These are phyloP conservation scores for Orthosia incerta DNA, from an alignment of 2,888 invertebrate genomes.

Conservation along the genomic window DNA sequence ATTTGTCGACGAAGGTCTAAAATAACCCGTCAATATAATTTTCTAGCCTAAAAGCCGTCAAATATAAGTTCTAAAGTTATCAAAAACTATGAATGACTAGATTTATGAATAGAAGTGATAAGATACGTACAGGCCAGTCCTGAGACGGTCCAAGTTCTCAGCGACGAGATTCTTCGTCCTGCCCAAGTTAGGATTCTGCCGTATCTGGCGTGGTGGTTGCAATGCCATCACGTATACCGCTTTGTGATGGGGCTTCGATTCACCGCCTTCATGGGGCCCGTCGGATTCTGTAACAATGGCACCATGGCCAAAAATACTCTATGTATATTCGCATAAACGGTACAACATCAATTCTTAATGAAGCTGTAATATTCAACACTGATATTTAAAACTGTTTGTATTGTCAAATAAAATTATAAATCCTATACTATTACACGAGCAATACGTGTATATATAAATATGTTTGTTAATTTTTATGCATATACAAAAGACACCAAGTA, in stretches of 20 bases:
- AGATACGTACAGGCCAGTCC: constrained; percentile 80
- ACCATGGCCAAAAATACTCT: not conserved
- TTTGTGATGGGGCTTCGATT: constrained; percentile 32
- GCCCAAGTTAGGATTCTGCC: constrained; percentile 85
- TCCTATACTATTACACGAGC: too few relatives aligned
- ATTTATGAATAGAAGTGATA: not conserved
- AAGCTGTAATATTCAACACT: not conserved
- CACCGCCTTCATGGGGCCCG: constrained; percentile 67
- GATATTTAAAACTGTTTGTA: too few relatives aligned
- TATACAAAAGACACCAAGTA: too few relatives aligned
- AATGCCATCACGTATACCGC: constrained; percentile 44
- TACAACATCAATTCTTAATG: not conserved
- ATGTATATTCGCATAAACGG: not conserved
- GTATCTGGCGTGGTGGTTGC: constrained; percentile 77
- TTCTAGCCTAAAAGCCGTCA: constrained; percentile 6
- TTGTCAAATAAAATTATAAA: too few relatives aligned
- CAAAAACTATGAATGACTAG: not conserved
- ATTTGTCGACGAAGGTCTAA: not conserved
- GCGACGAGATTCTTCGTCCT: constrained; percentile 81
- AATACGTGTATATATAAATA: too few relatives aligned
- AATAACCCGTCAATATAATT: not conserved
- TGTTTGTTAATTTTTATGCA: too few relatives aligned
- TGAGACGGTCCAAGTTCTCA: constrained; percentile 77
- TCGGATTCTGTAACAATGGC: constrained; percentile 42
- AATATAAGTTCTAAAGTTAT: constrained; percentile 1